Evolutionary conservation across 2,113 vertebrate species (phyloP).

Genomic region (Rhinolophus ferrumequinum): DNA sequence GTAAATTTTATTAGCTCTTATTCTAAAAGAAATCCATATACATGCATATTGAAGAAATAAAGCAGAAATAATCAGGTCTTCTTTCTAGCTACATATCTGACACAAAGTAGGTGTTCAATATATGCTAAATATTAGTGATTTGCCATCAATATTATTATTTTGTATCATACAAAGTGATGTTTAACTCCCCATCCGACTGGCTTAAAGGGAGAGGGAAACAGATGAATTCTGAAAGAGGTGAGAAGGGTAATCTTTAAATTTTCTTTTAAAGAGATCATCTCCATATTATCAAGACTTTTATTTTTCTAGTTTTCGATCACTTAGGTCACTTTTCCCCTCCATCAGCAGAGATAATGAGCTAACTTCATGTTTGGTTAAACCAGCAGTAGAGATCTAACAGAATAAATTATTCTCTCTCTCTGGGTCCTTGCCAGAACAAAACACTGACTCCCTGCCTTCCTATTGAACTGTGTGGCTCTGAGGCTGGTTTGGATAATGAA

Average conservation of each 20-base stretch:
- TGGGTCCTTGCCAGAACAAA: not conserved
- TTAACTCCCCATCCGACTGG: not conserved
- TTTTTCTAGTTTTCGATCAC: not conserved
- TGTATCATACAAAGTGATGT: not conserved
- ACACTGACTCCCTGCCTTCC: not conserved
- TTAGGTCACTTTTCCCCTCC: not conserved
- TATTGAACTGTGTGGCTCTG: not conserved
- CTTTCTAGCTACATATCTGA: not conserved
- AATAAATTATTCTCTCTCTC: slow-evolving; percentile 1
- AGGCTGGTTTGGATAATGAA: not conserved
- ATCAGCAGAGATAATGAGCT: not conserved
- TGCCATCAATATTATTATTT: not conserved
- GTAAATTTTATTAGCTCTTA: not conserved
- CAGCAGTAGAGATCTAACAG: not conserved
- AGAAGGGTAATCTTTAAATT: not conserved
- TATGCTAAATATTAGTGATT: not conserved
- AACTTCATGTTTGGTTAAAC: not conserved
- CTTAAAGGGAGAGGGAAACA: not conserved
- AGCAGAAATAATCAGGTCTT: not conserved
- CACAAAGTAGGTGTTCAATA: not conserved
- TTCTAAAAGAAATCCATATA: not conserved
- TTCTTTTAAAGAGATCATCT: not conserved
- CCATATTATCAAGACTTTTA: not conserved
- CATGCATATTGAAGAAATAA: not conserved
- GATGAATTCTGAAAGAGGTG: not conserved